phyloP scores from a whole-genome alignment of 2,888 invertebrate species.

The Pocota personata region DNA sequence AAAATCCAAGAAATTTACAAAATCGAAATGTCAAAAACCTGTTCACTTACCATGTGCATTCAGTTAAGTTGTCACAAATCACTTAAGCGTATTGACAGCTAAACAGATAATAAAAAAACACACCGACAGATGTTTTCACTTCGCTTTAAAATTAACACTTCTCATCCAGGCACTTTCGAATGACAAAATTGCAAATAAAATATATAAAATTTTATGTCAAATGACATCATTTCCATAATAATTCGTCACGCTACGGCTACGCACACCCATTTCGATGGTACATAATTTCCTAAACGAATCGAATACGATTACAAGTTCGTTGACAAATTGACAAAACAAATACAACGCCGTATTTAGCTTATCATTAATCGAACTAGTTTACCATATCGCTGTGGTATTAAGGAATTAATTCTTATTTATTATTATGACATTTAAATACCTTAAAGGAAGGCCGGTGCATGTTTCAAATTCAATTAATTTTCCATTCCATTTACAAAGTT shows the following conservation, averaged over 20 bases:
- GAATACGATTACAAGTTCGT: not conserved
- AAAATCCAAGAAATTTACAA: not conserved
- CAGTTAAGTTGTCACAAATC: conserved; percentile 2
- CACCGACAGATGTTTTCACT: not conserved
- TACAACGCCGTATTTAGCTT: conserved; percentile 8
- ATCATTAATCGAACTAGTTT: conserved; percentile 35
- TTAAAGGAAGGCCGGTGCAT: not conserved
- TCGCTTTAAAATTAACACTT: not conserved
- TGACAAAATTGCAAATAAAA: not conserved
- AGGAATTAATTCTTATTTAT: conserved; percentile 33
- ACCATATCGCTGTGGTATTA: conserved; percentile 26
- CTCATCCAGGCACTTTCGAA: not conserved
- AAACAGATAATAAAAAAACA: not conserved
- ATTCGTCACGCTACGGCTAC: not conserved
- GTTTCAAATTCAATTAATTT: conserved; percentile 36
- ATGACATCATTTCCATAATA: not conserved
- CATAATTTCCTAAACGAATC: not conserved
- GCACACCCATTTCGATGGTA: not conserved
- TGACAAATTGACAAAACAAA: conserved; percentile 35
- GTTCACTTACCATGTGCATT: not conserved
- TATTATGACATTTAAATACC: conserved; percentile 12
- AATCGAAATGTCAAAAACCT: not conserved
- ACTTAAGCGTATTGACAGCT: not conserved
- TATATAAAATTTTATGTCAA: not conserved
- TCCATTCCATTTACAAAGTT: conserved; percentile 27